Base-by-base conservation (phyloP, 2,888 invertebrate genomes). In the Ochropleura leucogaster region DNA sequence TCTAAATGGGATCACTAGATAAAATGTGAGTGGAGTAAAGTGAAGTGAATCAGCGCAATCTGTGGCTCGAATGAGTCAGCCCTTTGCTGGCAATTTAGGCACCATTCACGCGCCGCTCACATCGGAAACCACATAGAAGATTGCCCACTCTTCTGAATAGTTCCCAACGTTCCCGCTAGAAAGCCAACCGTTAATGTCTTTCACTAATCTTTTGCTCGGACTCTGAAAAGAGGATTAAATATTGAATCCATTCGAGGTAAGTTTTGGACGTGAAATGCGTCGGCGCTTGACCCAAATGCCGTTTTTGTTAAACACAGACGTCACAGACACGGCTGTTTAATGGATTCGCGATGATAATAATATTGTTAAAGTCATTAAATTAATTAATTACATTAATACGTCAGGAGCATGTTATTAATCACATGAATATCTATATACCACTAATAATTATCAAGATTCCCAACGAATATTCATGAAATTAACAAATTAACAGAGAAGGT, bases 121-220 rank as follows among this genome's bases (percentile, higher is more conserved):
- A 92, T 92, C 93, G 94, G 94, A 95, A 95, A 92, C 94, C 94
- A 91, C 93, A 93, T 89, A 92, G 93, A 93, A 93, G 92, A 92
- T 93, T 91, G 90, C 90, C 92, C 92, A 90, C 91, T 92, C 88
- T 87, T 82, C 77, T 91, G 90, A 93, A 92, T 92, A 89, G 90
- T 89, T 89, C 85, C 84, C 80, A 46, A 59, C 55, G 57, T 72
- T 77, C 20, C 63, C 77, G 88, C 89, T 92, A 90, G 91, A 92
- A 92, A 92, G 91, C 89, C 80, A 85, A 87, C 85, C 82, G 87
- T 88, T 90, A 87, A 90, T 87, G 84, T 83, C 83, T 85, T 88
- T 90, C 83, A 85, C 83, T 87, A 88, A 88, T 89, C 84, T 88
- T 86, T 88, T 74, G 60, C 68, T 44, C 73, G 71, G 62, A 49